Evolutionary conservation across 2,888 invertebrate genomes (phyloP).

Genomic region (Clusia tigrina): DNA sequence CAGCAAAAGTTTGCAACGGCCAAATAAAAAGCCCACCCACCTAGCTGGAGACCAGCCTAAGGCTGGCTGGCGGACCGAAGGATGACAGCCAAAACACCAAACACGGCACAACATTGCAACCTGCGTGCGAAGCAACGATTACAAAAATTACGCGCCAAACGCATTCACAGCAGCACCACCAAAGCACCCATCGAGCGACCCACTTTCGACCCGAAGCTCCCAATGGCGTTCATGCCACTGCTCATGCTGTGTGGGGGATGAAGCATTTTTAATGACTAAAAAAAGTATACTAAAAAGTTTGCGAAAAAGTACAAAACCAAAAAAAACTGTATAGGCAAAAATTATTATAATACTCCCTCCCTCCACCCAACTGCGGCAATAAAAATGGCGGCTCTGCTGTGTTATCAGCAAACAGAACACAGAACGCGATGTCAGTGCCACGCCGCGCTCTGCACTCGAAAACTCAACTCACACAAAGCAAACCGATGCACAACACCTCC

Average conservation of each 20-base stretch:
- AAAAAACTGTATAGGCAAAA: constrained; percentile 30
- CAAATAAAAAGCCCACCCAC: too few relatives aligned
- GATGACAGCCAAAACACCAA: neutral
- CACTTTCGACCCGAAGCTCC: constrained; percentile 55
- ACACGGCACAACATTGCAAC: constrained; percentile 11
- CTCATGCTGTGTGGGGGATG: constrained; percentile 23
- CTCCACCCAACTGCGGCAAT: constrained; percentile 12
- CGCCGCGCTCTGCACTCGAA: constrained; percentile 17
- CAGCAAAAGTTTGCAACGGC: constrained; percentile 18
- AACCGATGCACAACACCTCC: constrained; percentile 14
- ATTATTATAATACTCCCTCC: constrained; percentile 30
- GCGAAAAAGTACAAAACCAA: constrained; percentile 20
- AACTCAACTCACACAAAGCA: constrained; percentile 16
- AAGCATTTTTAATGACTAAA: constrained; percentile 51
- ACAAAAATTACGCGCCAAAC: constrained; percentile 10
- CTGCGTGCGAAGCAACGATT: constrained; percentile 27
- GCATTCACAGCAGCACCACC: constrained; percentile 20
- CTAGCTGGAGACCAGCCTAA: too few relatives aligned
- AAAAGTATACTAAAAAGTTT: constrained; percentile 39
- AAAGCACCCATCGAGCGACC: constrained; percentile 46
- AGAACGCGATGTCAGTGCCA: constrained; percentile 21
- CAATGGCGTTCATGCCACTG: neutral
- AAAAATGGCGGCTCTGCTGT: constrained; percentile 33
- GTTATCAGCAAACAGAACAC: constrained; percentile 29
- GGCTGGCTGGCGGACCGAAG: neutral